A percentile compares a stretch with the other conserved stretches of the same genome.
phyloP scores from a whole-genome alignment of 1,140 invertebrate species.

The Holcopasites calliopsidis region DNA sequence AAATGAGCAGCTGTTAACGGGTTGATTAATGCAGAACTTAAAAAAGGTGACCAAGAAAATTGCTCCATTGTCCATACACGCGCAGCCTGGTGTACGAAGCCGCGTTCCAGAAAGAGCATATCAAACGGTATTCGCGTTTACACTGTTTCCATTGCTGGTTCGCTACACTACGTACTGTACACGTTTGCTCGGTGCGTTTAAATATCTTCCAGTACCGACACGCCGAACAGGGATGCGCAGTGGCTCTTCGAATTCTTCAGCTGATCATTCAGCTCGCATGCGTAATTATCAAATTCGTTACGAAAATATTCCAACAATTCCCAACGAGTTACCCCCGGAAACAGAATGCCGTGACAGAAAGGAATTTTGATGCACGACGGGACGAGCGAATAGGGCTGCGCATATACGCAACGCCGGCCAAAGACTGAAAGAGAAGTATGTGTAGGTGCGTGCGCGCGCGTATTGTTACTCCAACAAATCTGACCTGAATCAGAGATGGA shows the following conservation, averaged over 20 bases:
- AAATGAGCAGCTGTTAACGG: too few relatives aligned
- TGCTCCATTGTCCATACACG: too few relatives aligned
- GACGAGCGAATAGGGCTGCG: background rate
- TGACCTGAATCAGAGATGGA: constrained; percentile 51
- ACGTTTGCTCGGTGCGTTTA: too few relatives aligned
- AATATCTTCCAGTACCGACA: too few relatives aligned
- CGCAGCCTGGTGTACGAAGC: too few relatives aligned
- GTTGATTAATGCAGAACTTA: background rate
- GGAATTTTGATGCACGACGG: constrained; percentile 26
- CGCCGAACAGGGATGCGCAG: too few relatives aligned
- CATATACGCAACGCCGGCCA: too few relatives aligned
- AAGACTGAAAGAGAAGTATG: too few relatives aligned
- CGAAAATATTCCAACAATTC: background rate
- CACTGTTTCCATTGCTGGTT: too few relatives aligned
- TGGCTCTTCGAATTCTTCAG: background rate
- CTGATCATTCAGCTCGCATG: background rate
- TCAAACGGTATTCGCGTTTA: too few relatives aligned
- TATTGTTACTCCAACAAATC: constrained; percentile 48
- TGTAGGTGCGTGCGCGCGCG: background rate
- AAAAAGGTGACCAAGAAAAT: background rate
- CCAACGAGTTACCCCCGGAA: background rate
- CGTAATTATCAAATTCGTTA: background rate
- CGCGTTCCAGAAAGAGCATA: too few relatives aligned
- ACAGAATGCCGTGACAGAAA: background rate
- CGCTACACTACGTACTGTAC: too few relatives aligned